phyloP scores from a whole-genome alignment of 2,113 vertebrate genomes.

The Brienomyrus brachyistius region DNA sequence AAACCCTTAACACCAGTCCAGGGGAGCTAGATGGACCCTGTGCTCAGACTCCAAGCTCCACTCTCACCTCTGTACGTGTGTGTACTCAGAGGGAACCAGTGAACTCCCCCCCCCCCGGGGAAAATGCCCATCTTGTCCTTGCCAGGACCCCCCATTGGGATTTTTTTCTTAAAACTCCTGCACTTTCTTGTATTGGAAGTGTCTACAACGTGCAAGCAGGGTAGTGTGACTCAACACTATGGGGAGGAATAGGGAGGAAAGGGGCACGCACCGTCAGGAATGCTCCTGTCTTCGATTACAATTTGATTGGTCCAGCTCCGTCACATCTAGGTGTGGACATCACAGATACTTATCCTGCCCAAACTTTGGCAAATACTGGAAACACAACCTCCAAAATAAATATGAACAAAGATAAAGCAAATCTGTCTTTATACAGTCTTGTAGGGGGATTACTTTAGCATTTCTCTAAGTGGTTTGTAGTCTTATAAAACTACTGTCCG shows the following conservation, averaged over 20 bases:
- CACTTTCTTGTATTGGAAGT: neutral
- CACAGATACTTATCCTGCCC: neutral
- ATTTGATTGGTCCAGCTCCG: neutral
- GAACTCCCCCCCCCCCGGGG: too few species aligned
- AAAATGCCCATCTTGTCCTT: neutral
- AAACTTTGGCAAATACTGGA: conserved; percentile 14
- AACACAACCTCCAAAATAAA: conserved; percentile 16
- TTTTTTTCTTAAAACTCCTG: neutral
- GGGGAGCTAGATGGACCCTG: neutral
- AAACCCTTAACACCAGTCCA: neutral
- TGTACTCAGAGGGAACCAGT: neutral
- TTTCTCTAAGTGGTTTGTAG: neutral
- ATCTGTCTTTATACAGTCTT: neutral
- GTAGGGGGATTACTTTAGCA: neutral
- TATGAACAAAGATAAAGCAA: conserved; percentile 1
- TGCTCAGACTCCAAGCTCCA: neutral
- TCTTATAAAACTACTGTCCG: neutral
- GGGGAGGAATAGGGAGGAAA: neutral
- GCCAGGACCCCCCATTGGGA: neutral
- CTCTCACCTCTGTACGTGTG: neutral
- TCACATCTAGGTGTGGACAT: neutral
- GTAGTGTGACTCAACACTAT: neutral
- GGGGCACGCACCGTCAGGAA: neutral
- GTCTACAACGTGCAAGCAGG: neutral
- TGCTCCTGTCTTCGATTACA: neutral